These are phyloP conservation scores for Diacarnus erythraeanus DNA, from an alignment of 37 sponge, comb jelly and placozoan species.

Conservation along the genomic window DNA sequence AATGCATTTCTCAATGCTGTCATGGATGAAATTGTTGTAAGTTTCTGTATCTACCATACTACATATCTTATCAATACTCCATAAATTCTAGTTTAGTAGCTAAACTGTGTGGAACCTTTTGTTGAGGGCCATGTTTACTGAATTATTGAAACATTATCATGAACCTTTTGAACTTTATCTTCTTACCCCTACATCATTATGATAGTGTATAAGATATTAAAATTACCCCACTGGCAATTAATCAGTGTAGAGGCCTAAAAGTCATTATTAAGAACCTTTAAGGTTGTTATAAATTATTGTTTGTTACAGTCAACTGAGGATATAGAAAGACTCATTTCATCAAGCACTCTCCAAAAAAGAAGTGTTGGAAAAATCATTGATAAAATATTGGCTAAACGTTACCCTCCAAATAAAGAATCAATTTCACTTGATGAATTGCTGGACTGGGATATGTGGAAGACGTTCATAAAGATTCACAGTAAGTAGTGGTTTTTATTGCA, in stretches of 20 bases:
- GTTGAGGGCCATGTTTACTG: too few species aligned
- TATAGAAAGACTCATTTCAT: neutral
- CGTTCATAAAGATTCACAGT: slow-evolving; percentile 1
- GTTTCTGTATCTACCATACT: neutral
- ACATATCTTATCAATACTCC: neutral
- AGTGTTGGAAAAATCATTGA: neutral
- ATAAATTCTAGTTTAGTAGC: too few species aligned
- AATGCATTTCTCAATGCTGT: neutral
- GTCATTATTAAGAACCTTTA: too few species aligned
- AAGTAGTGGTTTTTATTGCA: too few species aligned
- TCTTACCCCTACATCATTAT: too few species aligned
- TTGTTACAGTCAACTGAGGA: neutral
- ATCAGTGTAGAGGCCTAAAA: too few species aligned
- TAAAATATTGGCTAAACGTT: neutral
- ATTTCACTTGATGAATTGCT: neutral
- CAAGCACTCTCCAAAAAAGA: neutral
- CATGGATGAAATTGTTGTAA: neutral
- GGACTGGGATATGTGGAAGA: neutral
- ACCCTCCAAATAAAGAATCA: neutral
- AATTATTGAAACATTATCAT: too few species aligned
- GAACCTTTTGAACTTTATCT: too few species aligned
- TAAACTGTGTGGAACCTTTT: too few species aligned
- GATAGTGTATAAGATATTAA: too few species aligned
- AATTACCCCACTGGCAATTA: too few species aligned
- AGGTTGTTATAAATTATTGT: too few species aligned